A percentile compares a stretch with the other conserved stretches of the same genome.
These are phyloP conservation scores for Leucosticte australis DNA, from an alignment of 2,113 vertebrate genomes.

Conservation along the genomic window DNA sequence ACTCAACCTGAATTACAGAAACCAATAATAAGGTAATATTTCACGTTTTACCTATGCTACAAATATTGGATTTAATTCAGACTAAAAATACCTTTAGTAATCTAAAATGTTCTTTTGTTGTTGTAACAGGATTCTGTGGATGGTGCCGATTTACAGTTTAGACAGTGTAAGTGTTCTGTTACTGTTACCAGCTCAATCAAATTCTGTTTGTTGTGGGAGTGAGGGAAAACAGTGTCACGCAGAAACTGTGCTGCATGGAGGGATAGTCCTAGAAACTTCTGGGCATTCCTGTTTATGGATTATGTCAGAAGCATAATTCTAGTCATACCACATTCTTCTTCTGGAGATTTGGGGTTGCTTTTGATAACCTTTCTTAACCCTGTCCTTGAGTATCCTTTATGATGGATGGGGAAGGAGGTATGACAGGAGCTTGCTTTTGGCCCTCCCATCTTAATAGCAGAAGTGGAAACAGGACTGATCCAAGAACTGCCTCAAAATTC, in stretches of 20 bases:
- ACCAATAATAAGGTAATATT: conserved; percentile 91
- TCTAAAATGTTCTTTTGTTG: conserved; percentile 47
- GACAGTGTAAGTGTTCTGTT: conserved; percentile 90
- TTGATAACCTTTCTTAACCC: not conserved
- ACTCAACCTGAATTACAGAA: conserved; percentile 97
- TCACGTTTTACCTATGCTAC: not conserved
- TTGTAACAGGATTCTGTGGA: conserved; percentile 92
- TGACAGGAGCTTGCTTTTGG: not conserved
- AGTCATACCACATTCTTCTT: not conserved
- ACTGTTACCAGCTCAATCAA: not conserved
- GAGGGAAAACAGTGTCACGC: not conserved
- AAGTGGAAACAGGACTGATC: not conserved
- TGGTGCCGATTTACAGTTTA: conserved; percentile 99
- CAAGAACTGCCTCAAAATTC: not conserved
- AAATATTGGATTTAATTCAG: not conserved
- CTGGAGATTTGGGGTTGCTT: not conserved
- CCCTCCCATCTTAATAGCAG: not conserved
- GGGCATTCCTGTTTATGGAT: not conserved
- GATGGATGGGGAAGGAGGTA: not conserved
- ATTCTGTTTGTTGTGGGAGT: not conserved
- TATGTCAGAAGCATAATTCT: not conserved
- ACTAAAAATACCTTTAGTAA: not conserved
- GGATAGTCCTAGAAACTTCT: not conserved
- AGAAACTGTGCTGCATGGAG: not conserved
- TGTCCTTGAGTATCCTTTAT: not conserved